A percentile compares a stretch with the other conserved stretches of the same genome.
Conservation (phyloP, 2,797 vertebrate species). For the Prunella strophiata region DNA sequence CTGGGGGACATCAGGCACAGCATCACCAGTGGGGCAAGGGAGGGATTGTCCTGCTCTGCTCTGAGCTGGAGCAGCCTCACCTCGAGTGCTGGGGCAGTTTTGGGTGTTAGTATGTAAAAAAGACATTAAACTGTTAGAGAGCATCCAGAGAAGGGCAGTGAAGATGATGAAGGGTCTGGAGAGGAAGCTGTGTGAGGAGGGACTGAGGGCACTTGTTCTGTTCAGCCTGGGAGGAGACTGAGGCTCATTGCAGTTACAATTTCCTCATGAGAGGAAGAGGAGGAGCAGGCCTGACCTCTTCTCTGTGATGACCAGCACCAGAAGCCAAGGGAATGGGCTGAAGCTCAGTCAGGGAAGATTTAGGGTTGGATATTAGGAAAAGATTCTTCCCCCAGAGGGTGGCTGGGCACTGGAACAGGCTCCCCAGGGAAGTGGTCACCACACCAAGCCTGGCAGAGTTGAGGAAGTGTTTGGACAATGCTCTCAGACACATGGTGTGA, state of each 20-base stretch:
- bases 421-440: not conserved
- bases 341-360: not conserved
- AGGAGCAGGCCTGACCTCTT: not conserved
- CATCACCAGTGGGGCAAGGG: rapidly evolving
- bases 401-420: not conserved
- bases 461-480: not conserved
- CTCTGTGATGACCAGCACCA: not conserved
- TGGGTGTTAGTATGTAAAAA: too few relatives aligned
- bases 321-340: not conserved
- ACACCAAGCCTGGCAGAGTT: not conserved
- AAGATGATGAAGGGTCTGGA: not conserved
- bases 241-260: not conserved
- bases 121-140: not conserved
- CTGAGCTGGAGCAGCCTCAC: rapidly evolving
- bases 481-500: not conserved
- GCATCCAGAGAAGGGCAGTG: not conserved
- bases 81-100: not conserved
- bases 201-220: not conserved
- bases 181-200: too few relatives aligned
- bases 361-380: not conserved
- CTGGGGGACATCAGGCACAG: not conserved
- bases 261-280: rapidly evolving
- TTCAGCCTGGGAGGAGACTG: not conserved
- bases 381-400: not conserved
- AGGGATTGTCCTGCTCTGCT: not conserved